Evolutionary conservation across 2,888 invertebrate species (phyloP), one percentile per base, ranked within the genome.

Genomic region (Calameuta pallipes): DNA sequence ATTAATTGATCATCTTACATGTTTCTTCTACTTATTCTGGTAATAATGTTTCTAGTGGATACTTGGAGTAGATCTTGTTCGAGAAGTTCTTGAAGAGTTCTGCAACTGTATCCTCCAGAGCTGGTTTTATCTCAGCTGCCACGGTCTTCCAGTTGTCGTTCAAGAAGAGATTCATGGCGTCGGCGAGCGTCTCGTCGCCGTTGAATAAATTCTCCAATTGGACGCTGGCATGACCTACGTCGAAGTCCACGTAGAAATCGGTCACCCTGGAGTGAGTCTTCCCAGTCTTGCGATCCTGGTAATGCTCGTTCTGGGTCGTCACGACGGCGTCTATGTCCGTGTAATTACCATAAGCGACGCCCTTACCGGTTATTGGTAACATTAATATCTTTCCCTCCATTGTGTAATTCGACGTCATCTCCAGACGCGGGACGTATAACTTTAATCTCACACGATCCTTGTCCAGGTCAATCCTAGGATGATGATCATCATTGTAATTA

Each of bases 61-160:
- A 95, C 80, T 93, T 93, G 68, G 93, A 92, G 82, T 93, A 95
- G 37, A 95, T 93, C 85, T 93, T 94, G 84, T 94, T 94, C 3
- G 94, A 92, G 73, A 94, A 93, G 31, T 92, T 92, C 83, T 93
- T 94, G 81, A 95, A 92, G 13, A 95, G 91, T 13, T 92, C 92
- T 0, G 93, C 93, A 74, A 95, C 92, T 0, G 93, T 93, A 77
- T 94, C 94, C 87, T 96, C 95, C 87, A 97, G 91, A 0, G 95
- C 93, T 0, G 94, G 94, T 85, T 95, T 95, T 6, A 97, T 93
- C 86, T 96, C 96, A 37, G 94, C 94, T 0, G 95, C 93, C 1
- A 97, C 92, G 41, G 93, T 93, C 85, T 94, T 93, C 96, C 96
- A 96, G 88, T 96, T 96, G 74, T 96, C 95, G 87, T 96, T 96